Conservation (phyloP, 2,797 vertebrate genomes). For the Oceanodroma leucorhoa region DNA sequence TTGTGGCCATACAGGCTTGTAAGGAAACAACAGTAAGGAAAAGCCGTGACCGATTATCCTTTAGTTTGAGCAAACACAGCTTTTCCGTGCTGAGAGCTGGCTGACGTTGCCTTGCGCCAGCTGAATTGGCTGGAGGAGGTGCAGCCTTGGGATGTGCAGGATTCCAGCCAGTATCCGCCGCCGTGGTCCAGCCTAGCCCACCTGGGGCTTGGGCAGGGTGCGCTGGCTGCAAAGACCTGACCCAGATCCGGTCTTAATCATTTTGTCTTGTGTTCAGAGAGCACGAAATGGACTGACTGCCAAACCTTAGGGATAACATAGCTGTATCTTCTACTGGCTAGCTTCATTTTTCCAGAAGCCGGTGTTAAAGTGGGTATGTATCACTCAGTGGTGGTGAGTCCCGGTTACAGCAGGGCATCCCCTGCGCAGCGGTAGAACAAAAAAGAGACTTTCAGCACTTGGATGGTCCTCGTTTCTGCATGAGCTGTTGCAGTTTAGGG, state of each 20-base stretch:
- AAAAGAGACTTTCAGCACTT: not conserved
- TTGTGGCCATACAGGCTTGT: not conserved
- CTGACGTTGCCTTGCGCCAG: not conserved
- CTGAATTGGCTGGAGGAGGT: not conserved
- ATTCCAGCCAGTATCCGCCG: fast-evolving
- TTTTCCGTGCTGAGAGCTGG: not conserved
- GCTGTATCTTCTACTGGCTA: not conserved
- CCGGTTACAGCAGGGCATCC: not conserved
- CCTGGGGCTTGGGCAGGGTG: fast-evolving
- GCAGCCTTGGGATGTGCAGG: not conserved
- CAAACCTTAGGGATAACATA: not conserved
- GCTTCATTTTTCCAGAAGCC: not conserved
- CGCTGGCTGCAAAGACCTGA: not conserved
- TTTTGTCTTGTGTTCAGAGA: not conserved
- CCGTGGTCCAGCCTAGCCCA: not conserved
- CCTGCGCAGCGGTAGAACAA: fast-evolving
- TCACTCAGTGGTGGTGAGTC: not conserved
- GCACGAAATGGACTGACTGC: fast-evolving
- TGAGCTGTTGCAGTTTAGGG: not conserved
- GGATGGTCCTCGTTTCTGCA: not conserved
- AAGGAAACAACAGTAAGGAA: not conserved
- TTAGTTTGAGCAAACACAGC: not conserved
- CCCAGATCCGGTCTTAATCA: not conserved
- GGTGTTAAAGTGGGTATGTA: fast-evolving
- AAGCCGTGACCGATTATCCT: fast-evolving